These are phyloP conservation scores for Psittacula derbiana DNA, from an alignment of 2,797 vertebrate species.

Conservation along the genomic window DNA sequence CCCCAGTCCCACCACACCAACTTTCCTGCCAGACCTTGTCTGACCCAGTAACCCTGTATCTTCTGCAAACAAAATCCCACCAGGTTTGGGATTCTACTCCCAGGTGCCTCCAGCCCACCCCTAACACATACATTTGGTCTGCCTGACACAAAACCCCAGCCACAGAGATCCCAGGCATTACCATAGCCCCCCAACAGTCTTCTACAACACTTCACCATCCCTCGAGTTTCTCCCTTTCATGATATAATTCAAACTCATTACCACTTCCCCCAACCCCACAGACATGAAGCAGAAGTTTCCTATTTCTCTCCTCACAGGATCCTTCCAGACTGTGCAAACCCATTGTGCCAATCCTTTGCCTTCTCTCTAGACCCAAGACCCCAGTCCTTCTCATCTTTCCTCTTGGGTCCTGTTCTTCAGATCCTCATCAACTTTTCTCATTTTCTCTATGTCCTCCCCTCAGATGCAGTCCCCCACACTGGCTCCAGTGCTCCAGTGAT, in stretches of 20 bases:
- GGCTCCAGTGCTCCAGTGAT: neutral
- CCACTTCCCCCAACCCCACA: neutral
- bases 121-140: neutral
- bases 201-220: neutral
- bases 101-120: neutral
- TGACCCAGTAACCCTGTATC: neutral
- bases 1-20: neutral
- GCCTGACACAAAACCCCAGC: neutral
- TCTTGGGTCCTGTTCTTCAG: neutral
- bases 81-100: neutral
- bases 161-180: neutral
- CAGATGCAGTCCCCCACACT: neutral
- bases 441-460: neutral
- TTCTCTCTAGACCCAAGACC: neutral
- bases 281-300: neutral
- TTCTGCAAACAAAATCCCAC: neutral
- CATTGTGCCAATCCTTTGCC: fast-evolving
- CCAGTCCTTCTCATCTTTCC: neutral
- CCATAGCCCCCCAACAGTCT: neutral
- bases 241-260: neutral
- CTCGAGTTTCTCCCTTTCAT: neutral
- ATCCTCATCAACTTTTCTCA: neutral
- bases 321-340: neutral
- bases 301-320: neutral
- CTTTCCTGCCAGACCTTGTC: neutral